Conservation (phyloP, 1,140 invertebrate species). For the Drosophila navojoa region DNA sequence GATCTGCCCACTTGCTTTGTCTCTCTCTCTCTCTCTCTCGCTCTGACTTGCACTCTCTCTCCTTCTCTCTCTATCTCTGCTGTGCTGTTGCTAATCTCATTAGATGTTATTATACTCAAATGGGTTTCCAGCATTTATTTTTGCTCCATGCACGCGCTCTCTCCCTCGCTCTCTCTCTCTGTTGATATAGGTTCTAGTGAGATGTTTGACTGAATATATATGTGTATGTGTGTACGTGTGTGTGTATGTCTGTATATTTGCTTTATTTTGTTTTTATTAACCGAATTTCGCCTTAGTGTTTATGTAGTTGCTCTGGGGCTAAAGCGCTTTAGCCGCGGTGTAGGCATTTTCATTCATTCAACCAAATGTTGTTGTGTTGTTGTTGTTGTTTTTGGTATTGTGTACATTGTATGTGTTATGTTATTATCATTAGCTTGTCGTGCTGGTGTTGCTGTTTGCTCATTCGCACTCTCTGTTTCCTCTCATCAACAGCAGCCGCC, state of each 20-base stretch:
- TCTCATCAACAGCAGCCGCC: constrained; percentile 11
- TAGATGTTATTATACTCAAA: constrained; percentile 19
- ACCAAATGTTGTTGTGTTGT: constrained; percentile 28
- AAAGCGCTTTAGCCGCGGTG: constrained; percentile 42
- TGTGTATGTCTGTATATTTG: background rate
- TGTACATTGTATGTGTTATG: constrained; percentile 39
- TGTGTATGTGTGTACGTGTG: too few species aligned
- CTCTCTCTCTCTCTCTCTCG: background rate
- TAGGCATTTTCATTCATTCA: constrained; percentile 75
- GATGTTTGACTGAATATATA: background rate
- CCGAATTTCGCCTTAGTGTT: constrained; percentile 19
- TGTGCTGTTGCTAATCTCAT: constrained; percentile 11
- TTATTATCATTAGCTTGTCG: constrained; percentile 72
- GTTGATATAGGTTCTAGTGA: constrained; percentile 36
- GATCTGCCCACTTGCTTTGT: constrained; percentile 8
- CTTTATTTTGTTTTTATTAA: constrained; percentile 20
- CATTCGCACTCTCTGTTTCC: constrained; percentile 25
- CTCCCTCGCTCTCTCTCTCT: constrained; percentile 12
- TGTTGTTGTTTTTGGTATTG: constrained; percentile 8
- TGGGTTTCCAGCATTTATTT: constrained; percentile 24
- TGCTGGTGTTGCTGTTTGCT: constrained; percentile 42
- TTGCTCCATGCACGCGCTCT: background rate
- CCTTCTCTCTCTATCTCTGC: background rate
- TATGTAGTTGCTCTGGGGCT: constrained; percentile 44
- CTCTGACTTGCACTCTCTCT: background rate